These are phyloP conservation scores for Cryptomyrus ogoouensis DNA, from an alignment of 2,113 vertebrate genomes.

Conservation along the genomic window DNA sequence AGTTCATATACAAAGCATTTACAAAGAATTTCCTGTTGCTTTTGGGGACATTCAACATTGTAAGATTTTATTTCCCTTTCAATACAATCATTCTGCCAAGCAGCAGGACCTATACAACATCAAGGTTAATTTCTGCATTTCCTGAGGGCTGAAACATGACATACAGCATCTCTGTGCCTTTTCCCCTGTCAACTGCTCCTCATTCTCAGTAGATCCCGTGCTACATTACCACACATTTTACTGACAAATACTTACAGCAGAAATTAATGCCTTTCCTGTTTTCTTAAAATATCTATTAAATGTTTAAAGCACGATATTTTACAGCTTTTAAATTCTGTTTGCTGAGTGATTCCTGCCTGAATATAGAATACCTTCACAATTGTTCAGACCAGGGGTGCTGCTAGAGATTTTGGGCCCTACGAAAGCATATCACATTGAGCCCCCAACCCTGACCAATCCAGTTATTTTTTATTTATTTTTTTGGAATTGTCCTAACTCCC, in stretches of 20 bases:
- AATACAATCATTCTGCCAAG: not conserved
- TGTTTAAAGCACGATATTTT: not conserved
- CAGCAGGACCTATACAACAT: not conserved
- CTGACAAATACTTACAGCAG: slow-evolving; percentile 7
- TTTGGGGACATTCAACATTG: not conserved
- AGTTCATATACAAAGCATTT: slow-evolving; percentile 16
- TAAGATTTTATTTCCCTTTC: not conserved
- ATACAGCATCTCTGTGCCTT: not conserved
- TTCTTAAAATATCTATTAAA: not conserved
- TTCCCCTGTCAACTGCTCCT: not conserved
- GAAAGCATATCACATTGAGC: too few relatives aligned
- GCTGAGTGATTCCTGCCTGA: not conserved
- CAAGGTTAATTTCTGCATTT: not conserved
- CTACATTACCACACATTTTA: not conserved
- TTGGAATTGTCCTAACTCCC: too few relatives aligned
- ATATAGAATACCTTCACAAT: not conserved
- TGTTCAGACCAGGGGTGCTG: not conserved
- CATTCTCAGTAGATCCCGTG: not conserved
- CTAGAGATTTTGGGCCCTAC: too few relatives aligned
- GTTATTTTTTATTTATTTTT: too few relatives aligned
- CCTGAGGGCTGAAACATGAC: not conserved
- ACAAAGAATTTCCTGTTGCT: not conserved
- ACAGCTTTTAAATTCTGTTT: not conserved
- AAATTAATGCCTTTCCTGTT: not conserved
- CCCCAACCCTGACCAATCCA: too few relatives aligned